Percentiles rank a stretch among this genome's conserved stretches.
phyloP scores from a whole-genome alignment of 2,113 vertebrate genomes.

The Archilochus colubris region DNA sequence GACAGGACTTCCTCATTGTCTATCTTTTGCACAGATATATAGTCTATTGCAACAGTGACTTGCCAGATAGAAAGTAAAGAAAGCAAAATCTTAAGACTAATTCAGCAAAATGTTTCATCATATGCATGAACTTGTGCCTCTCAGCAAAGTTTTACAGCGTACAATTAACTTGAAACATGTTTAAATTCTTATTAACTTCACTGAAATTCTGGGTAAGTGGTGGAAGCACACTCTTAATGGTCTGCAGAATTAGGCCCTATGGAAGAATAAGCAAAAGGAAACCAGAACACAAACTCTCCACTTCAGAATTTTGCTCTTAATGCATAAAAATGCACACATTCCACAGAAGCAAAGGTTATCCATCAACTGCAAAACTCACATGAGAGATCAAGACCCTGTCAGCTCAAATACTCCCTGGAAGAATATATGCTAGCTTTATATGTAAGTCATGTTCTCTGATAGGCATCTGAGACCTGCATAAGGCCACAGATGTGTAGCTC shows the following conservation, averaged over 20 bases:
- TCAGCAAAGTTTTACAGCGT: background rate
- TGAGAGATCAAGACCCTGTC: slow-evolving; percentile 56
- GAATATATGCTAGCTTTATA: slow-evolving; percentile 62
- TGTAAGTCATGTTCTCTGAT: slow-evolving; percentile 50
- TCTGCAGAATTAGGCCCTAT: background rate
- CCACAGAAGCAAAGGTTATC: slow-evolving; percentile 67
- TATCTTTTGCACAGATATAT: background rate
- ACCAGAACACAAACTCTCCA: background rate
- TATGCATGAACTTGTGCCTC: background rate
- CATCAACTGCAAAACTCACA: slow-evolving; percentile 68
- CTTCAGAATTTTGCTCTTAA: background rate
- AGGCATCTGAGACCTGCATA: slow-evolving; percentile 19
- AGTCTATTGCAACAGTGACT: background rate
- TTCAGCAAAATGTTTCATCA: background rate
- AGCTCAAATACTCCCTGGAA: slow-evolving; percentile 21
- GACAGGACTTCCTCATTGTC: background rate
- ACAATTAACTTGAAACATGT: background rate
- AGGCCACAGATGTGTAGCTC: background rate
- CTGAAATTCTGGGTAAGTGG: background rate
- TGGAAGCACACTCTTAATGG: background rate
- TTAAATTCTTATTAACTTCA: background rate
- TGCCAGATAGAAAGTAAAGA: background rate
- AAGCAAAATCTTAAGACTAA: background rate
- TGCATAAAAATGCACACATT: slow-evolving; percentile 45
- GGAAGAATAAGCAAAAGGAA: background rate